Conservation (phyloP, 2,113 vertebrate genomes). For the Paramisgurnus dabryanus region DNA sequence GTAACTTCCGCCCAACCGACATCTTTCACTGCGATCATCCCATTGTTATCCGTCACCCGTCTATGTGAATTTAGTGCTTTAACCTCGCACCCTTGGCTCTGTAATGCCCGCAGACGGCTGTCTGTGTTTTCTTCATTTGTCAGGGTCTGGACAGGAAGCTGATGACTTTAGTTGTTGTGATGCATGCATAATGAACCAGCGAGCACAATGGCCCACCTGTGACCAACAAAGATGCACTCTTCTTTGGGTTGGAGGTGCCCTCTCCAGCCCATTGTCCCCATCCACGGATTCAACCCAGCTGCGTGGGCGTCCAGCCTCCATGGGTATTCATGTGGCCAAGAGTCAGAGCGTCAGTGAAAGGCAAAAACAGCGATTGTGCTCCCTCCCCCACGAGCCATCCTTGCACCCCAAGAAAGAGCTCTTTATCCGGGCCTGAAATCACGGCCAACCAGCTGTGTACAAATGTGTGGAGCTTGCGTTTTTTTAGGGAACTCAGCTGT, state of each 20-base stretch:
- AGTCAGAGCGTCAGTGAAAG: constrained; percentile 50
- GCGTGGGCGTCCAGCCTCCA: constrained; percentile 57
- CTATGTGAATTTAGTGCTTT: constrained; percentile 27
- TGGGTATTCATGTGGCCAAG: constrained; percentile 46
- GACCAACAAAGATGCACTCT: constrained; percentile 76
- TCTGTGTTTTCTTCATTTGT: constrained; percentile 47
- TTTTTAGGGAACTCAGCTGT: constrained; percentile 35
- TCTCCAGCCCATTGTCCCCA: constrained; percentile 57
- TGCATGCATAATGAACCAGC: constrained; percentile 68
- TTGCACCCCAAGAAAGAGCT: constrained; percentile 62
- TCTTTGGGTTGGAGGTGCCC: constrained; percentile 51
- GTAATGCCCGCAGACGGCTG: constrained; percentile 36
- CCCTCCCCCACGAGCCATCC: constrained; percentile 34
- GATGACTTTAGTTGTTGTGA: constrained; percentile 64
- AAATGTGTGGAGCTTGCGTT: constrained; percentile 43
- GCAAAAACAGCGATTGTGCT: constrained; percentile 37
- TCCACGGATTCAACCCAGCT: constrained; percentile 62
- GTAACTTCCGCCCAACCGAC: neutral
- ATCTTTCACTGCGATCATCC: neutral
- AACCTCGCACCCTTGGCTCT: constrained; percentile 27
- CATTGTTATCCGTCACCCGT: neutral
- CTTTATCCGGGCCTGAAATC: constrained; percentile 61
- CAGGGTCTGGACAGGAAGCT: constrained; percentile 56
- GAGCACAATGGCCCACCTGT: constrained; percentile 75
- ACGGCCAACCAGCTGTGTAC: constrained; percentile 61